Base-by-base conservation (phyloP, 2,888 invertebrate species). In the Pandemis heparana region DNA sequence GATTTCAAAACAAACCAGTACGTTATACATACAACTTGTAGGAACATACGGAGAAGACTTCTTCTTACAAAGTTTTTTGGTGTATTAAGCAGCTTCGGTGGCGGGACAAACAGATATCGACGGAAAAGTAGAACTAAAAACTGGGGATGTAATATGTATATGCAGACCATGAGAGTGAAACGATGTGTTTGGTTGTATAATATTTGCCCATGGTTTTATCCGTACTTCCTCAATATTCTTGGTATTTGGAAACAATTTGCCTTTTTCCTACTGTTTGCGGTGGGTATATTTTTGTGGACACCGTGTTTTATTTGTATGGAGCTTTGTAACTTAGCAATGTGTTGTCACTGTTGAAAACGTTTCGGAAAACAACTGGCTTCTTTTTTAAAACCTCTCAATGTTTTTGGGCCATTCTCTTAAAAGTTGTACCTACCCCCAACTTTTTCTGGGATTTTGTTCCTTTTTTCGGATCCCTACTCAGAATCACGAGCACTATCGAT, bases 171-270 rank as follows among this genome's bases (percentile, higher is more conserved):
- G n/a, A 63, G 63, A 63, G 10, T 18, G 6, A 63, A 9, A 63
- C 63, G 23, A 9, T 46, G 46, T 18, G 0, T 63, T 43, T 63
- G 63, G 63, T 7, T 63, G 14, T 63, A 32, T 46, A 23, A 63
- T 14, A 9, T 1, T 4, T 63, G 63, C 32, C 63, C 63, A 7
- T 23, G 46, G 63, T 63, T 63, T 46, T 63, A 63, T 46, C 63
- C 63, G 32, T 18, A 46, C 23, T 63, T 46, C 32, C 18, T 63
- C 14, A n/a, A 23, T 46, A 63, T 63, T 1, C 0, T 63, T 8
- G 9, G 2, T 0, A 8, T 46, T 23, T 63, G 63, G 63, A 63
- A 5, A 41, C 43, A 46, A 8, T 32, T 63, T 23, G 23, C 63
- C 18, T 12, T 46, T 8, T 0, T 63, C 4, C 0, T 46, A 23